Percentiles rank a stretch among this genome's conserved stretches.
Evolutionary conservation across 2,113 vertebrate genomes (phyloP).

Genomic region (Perca fluviatilis): DNA sequence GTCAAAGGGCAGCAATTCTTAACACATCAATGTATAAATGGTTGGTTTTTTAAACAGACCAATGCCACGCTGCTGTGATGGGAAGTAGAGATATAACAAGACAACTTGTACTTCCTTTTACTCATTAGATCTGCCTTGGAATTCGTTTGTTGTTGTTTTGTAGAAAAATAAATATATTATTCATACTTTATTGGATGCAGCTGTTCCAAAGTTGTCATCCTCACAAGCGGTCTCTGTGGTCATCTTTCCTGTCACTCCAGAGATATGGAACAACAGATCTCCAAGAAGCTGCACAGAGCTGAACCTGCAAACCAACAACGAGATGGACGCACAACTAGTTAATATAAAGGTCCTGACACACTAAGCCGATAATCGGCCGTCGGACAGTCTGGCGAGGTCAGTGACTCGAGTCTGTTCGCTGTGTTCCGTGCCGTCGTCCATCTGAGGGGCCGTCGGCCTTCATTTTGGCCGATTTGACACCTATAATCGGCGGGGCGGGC

Average conservation of each 20-base stretch:
- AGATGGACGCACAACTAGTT: neutral
- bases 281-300: conserved; percentile 99
- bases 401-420: too few species aligned
- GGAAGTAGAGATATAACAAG: neutral
- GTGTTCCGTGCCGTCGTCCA: too few species aligned
- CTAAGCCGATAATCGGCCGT: too few species aligned
- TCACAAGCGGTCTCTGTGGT: conserved; percentile 98
- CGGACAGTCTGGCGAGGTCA: too few species aligned
- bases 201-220: conserved; percentile 98
- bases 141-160: neutral
- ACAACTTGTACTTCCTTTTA: neutral
- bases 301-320: conserved; percentile 85
- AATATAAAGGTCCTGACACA: too few species aligned
- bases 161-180: neutral
- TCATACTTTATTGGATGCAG: conserved; percentile 94
- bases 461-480: too few species aligned
- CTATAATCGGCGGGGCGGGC: too few species aligned
- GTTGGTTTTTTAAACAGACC: neutral
- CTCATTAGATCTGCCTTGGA: neutral
- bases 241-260: conserved; percentile 99
- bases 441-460: too few species aligned
- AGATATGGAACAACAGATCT: conserved; percentile 98
- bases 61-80: neutral
- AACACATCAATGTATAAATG: neutral
- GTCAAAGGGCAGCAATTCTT: neutral